Evolutionary conservation across 1,140 invertebrate genomes (phyloP).

Genomic region (Panulirus ornatus): DNA sequence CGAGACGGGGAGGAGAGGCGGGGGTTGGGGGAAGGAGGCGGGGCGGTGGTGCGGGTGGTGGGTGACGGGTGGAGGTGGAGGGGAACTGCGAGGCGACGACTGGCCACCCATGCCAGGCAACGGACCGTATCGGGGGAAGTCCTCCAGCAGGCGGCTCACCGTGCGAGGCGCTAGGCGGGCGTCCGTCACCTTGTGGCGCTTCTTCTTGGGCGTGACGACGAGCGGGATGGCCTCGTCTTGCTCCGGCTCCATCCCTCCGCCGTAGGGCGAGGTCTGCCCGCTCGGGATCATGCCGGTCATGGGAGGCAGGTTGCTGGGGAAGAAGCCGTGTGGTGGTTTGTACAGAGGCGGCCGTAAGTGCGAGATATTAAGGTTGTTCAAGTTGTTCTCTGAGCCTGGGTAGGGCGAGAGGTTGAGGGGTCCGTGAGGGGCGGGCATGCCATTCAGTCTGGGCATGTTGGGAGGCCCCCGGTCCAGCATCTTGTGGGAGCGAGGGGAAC

Average conservation of each 20-base stretch:
- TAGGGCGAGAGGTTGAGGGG: constrained; percentile 77
- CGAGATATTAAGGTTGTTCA: constrained; percentile 73
- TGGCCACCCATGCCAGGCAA: constrained; percentile 72
- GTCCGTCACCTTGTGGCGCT: constrained; percentile 97
- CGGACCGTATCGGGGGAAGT: constrained; percentile 80
- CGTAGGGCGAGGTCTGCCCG: constrained; percentile 73
- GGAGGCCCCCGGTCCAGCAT: constrained; percentile 80
- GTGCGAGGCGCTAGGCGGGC: constrained; percentile 95
- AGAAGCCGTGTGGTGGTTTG: constrained; percentile 67
- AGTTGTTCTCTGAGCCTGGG: constrained; percentile 77
- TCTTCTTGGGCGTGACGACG: constrained; percentile 96
- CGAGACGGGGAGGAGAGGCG: constrained; percentile 90
- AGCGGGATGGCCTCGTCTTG: constrained; percentile 96
- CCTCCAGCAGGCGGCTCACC: constrained; percentile 89
- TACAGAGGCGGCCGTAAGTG: constrained; percentile 78
- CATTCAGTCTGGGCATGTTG: constrained; percentile 83
- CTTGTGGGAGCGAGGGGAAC: constrained; percentile 66
- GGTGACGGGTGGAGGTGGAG: constrained; percentile 92
- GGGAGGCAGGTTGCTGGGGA: constrained; percentile 74
- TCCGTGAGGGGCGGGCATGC: constrained; percentile 79
- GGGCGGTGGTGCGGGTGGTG: constrained; percentile 95
- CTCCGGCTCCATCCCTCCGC: constrained; percentile 75
- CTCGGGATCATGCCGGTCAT: constrained; percentile 63
- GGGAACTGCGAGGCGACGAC: constrained; percentile 86
- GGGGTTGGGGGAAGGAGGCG: constrained; percentile 84